Conservation (phyloP, 2,797 vertebrate genomes). For the Argyrosomus regius region DNA sequence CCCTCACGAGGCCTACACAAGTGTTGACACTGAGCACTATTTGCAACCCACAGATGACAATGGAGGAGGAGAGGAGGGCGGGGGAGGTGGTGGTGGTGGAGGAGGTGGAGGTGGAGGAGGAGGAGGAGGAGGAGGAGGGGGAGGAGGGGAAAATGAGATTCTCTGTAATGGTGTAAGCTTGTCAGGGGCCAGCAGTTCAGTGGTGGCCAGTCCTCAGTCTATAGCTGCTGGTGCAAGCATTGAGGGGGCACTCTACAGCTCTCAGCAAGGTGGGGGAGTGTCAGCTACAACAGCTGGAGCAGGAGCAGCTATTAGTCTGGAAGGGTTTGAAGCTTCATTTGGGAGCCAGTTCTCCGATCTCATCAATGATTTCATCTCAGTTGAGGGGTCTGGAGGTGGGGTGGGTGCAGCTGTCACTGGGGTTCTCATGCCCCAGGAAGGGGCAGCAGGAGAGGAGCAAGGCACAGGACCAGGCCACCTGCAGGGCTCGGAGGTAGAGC, state of each 20-base stretch:
- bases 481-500: slow-evolving; percentile 92
- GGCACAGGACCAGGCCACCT: slow-evolving; percentile 89
- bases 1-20: slow-evolving; percentile 87
- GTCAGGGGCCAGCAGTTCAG: slow-evolving; percentile 70
- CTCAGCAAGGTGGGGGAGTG: slow-evolving; percentile 85
- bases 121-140: slow-evolving; percentile 54
- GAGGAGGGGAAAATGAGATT: slow-evolving; percentile 71
- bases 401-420: slow-evolving; percentile 79
- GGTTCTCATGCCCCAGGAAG: slow-evolving; percentile 89
- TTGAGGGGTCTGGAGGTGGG: slow-evolving; percentile 89
- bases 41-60: slow-evolving; percentile 87
- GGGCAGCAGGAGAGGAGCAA: slow-evolving; percentile 86
- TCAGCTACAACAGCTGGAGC: slow-evolving; percentile 59
- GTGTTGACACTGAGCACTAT: slow-evolving; percentile 88
- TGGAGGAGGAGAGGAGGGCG: slow-evolving; percentile 65
- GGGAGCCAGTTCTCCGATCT: slow-evolving; percentile 99
- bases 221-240: slow-evolving; percentile 89
- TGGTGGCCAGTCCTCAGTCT: slow-evolving; percentile 85
- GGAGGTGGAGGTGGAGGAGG: slow-evolving; percentile 53
- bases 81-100: slow-evolving; percentile 48
- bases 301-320: slow-evolving; percentile 90
- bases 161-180: slow-evolving; percentile 84
- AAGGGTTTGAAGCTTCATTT: slow-evolving; percentile 98
- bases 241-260: slow-evolving; percentile 93
- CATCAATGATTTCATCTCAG: slow-evolving; percentile 99